These are phyloP conservation scores for Colletes gigas DNA, from an alignment of 1,140 invertebrate genomes.

Conservation along the genomic window DNA sequence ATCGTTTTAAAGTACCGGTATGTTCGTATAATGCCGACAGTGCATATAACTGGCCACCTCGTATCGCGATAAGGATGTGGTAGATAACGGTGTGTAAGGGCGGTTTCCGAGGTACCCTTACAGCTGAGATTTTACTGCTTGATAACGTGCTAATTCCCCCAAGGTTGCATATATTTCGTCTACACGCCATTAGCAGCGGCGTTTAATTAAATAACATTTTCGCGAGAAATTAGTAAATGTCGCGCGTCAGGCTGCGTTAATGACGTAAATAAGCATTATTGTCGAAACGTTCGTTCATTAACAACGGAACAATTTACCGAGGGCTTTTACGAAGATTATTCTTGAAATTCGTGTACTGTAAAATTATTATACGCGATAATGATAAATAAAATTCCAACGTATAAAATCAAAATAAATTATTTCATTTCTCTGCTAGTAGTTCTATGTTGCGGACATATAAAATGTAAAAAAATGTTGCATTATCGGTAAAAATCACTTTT, in stretches of 20 bases:
- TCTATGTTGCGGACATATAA: no score
- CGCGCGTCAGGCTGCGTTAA: not conserved
- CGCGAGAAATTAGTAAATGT: constrained; percentile 31
- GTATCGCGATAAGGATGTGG: constrained; percentile 48
- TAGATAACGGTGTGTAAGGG: constrained; percentile 45
- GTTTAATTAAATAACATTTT: constrained; percentile 48
- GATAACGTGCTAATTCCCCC: constrained; percentile 45
- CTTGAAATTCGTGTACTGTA: no score
- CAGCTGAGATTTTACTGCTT: constrained; percentile 32
- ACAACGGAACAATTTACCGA: not conserved
- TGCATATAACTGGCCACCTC: constrained; percentile 51
- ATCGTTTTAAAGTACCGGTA: constrained; percentile 52
- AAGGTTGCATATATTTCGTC: constrained; percentile 37
- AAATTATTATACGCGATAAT: no score
- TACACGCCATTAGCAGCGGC: constrained; percentile 16
- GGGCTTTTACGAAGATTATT: not conserved
- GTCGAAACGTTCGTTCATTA: not conserved
- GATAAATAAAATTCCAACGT: no score
- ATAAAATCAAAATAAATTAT: no score
- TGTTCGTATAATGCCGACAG: constrained; percentile 37
- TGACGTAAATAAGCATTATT: not conserved
- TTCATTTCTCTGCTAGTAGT: no score
- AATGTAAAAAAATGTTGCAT: no score
- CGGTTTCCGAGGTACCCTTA: constrained; percentile 33
- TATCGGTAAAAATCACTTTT: no score